phyloP scores from a whole-genome alignment of 2,888 invertebrate species.

The Nephrotoma guestfalica region DNA sequence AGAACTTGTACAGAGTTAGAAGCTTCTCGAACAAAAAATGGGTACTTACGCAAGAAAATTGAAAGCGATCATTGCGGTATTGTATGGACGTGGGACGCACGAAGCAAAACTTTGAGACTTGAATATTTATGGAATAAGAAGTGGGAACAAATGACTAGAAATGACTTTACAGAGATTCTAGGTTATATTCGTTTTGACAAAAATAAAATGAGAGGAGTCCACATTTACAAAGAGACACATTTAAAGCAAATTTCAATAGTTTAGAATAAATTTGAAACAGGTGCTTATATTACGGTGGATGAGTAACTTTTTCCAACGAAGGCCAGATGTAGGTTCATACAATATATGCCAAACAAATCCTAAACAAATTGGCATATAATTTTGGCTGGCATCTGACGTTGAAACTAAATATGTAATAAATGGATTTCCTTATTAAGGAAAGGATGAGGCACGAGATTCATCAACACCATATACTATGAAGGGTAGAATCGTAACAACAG shows the following conservation, averaged over 20 bases:
- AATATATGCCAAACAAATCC: slow-evolving; percentile 11
- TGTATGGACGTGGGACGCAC: no score
- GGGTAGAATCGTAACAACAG: background rate
- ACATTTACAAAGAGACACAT: slow-evolving; percentile 4
- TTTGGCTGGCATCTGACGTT: no score
- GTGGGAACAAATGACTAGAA: background rate
- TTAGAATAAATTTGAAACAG: slow-evolving; percentile 16
- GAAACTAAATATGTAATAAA: no score
- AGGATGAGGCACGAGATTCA: background rate
- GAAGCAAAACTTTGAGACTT: no score
- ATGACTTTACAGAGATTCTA: slow-evolving; percentile 16
- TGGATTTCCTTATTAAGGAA: no score
- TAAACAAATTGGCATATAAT: no score
- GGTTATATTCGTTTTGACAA: slow-evolving; percentile 13
- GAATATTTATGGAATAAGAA: background rate
- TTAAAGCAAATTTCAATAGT: slow-evolving; percentile 14
- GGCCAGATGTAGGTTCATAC: slow-evolving; percentile 17
- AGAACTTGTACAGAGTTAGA: background rate
- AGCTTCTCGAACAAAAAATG: background rate
- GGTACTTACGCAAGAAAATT: background rate
- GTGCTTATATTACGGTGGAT: background rate
- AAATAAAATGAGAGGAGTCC: slow-evolving; percentile 13
- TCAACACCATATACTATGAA: background rate
- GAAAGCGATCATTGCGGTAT: no score
- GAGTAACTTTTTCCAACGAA: slow-evolving; percentile 18